Percentiles rank a stretch among this genome's conserved stretches.
Evolutionary conservation across 1,140 invertebrate genomes (phyloP).

Genomic region (Ridgeia piscesae): DNA sequence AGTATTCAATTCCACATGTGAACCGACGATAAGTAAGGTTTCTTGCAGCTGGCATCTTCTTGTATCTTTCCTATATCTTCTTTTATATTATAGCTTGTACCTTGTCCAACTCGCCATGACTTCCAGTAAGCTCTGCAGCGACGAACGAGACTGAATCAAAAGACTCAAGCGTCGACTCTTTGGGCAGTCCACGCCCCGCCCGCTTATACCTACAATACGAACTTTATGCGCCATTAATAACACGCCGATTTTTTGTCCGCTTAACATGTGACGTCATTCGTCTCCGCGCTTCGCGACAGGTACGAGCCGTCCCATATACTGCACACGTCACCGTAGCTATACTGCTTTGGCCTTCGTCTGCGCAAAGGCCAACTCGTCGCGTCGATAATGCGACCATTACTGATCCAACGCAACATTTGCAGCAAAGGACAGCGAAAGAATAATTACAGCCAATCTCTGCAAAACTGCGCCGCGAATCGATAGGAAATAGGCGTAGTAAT

Average conservation of each 20-base stretch:
- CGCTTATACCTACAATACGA: neutral
- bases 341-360: neutral
- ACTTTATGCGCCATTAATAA: neutral
- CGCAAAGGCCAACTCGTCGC: neutral
- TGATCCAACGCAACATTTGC: neutral
- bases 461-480: neutral
- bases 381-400: neutral
- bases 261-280: neutral
- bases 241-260: neutral
- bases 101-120: neutral
- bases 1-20: too few relatives aligned
- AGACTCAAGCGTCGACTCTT: neutral
- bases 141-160: neutral
- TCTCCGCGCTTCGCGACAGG: neutral
- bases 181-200: too few relatives aligned
- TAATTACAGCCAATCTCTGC: neutral
- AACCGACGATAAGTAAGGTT: too few relatives aligned
- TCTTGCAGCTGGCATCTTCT: too few relatives aligned
- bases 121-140: neutral
- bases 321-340: neutral
- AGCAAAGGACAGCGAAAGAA: neutral
- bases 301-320: neutral
- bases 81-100: too few relatives aligned
- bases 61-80: too few relatives aligned
- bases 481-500: neutral